Conservation (phyloP, 2,113 vertebrate species). For the Cettia cetti region DNA sequence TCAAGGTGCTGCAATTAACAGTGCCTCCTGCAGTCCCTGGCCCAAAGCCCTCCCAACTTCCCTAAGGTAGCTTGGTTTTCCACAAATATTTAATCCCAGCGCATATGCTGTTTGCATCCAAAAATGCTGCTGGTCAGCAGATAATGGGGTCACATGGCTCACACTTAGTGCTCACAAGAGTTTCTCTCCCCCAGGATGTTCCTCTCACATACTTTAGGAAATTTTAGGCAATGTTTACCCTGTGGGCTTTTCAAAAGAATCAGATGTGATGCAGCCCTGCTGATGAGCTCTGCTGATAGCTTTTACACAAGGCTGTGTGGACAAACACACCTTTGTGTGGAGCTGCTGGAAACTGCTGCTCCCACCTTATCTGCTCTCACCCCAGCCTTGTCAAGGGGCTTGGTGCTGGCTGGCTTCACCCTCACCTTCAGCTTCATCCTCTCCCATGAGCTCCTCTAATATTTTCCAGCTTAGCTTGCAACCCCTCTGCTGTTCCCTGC, state of each 20-base stretch:
- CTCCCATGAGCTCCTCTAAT: background rate
- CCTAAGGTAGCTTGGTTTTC: background rate
- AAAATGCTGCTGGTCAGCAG: background rate
- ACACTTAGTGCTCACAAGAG: background rate
- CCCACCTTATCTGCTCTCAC: rapidly evolving
- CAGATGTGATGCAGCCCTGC: background rate
- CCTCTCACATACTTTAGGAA: background rate
- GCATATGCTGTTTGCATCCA: slow-evolving; percentile 1
- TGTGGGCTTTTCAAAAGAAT: background rate
- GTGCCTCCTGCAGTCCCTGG: background rate
- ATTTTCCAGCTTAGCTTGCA: background rate
- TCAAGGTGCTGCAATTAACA: background rate
- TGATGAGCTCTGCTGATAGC: background rate
- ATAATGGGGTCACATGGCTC: background rate
- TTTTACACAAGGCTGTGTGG: background rate
- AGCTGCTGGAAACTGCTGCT: background rate
- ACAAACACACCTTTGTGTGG: background rate
- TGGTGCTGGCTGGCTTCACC: background rate
- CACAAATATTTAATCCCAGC: slow-evolving; percentile 25
- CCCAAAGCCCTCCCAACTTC: background rate
- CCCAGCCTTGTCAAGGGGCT: background rate
- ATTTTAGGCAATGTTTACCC: background rate
- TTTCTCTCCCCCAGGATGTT: background rate
- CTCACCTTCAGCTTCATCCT: background rate
- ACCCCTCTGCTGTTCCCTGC: background rate